A percentile compares a stretch with the other conserved stretches of the same genome.
phyloP scores from a whole-genome alignment of 2,888 invertebrate species.

The Embidobia sp. region DNA sequence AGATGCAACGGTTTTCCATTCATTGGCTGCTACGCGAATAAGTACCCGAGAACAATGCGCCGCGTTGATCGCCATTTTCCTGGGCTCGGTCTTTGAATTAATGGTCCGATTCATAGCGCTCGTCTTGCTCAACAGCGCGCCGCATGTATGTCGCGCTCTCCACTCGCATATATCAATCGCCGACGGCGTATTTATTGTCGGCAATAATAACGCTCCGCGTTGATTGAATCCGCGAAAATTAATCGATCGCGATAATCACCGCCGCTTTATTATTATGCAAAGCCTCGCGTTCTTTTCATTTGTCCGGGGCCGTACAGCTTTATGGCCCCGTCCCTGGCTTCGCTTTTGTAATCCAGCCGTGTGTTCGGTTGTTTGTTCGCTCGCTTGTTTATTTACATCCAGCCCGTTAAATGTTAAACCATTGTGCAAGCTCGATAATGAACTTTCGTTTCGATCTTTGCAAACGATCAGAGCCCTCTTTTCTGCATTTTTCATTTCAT shows the following conservation, averaged over 20 bases:
- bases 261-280: slow-evolving; percentile 23
- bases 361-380: slow-evolving; percentile 11
- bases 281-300: neutral
- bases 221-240: slow-evolving; percentile 57
- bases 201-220: slow-evolving; percentile 32
- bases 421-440: slow-evolving; percentile 25
- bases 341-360: slow-evolving; percentile 4
- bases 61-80: slow-evolving; percentile 61
- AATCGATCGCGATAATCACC: slow-evolving; percentile 44
- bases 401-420: slow-evolving; percentile 11
- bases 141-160: slow-evolving; percentile 47
- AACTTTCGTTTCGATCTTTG: slow-evolving; percentile 41
- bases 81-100: slow-evolving; percentile 66
- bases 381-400: slow-evolving; percentile 12
- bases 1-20: slow-evolving; percentile 64
- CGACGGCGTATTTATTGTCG: slow-evolving; percentile 36
- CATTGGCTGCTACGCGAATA: slow-evolving; percentile 57
- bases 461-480: too few species aligned
- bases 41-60: slow-evolving; percentile 58
- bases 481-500: too few species aligned
- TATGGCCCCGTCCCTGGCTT: too few species aligned
- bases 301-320: too few species aligned
- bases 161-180: slow-evolving; percentile 51
- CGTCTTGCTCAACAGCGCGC: slow-evolving; percentile 52
- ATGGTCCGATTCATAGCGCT: slow-evolving; percentile 65